These are phyloP conservation scores for Melanophora roralis DNA, from an alignment of 2,888 invertebrate genomes.

Conservation along the genomic window DNA sequence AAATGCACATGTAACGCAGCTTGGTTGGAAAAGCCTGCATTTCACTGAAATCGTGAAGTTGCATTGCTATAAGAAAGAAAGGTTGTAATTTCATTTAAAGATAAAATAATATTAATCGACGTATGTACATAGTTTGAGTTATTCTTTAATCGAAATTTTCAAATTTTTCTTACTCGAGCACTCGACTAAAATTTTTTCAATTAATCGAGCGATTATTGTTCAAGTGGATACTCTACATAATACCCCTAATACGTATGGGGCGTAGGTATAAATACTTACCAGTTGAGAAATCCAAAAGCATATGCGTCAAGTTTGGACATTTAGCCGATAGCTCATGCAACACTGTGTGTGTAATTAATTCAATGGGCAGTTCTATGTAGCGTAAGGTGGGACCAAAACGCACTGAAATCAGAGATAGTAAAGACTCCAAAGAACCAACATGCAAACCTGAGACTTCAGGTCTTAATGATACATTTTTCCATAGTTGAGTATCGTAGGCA, in stretches of 20 bases:
- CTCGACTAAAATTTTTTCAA: too few species aligned
- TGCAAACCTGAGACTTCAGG: slow-evolving; percentile 94
- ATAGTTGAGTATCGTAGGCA: slow-evolving; percentile 95
- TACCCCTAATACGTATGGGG: too few species aligned
- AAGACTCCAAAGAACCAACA: slow-evolving; percentile 87
- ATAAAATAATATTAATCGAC: too few species aligned
- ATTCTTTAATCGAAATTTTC: too few species aligned
- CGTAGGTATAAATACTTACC: slow-evolving; percentile 78
- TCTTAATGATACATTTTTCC: slow-evolving; percentile 96
- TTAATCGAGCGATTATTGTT: too few species aligned
- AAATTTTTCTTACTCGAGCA: too few species aligned
- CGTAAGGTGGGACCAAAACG: slow-evolving; percentile 92
- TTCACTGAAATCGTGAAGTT: slow-evolving; percentile 99
- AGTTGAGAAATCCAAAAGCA: slow-evolving; percentile 98
- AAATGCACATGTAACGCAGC: slow-evolving; percentile 95
- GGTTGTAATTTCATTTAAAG: too few species aligned
- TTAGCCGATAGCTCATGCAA: slow-evolving; percentile 97
- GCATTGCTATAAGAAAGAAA: slow-evolving; percentile 85
- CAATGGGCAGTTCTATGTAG: slow-evolving; percentile 96
- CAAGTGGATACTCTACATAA: too few species aligned
- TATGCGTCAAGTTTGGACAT: slow-evolving; percentile 95
- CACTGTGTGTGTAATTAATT: slow-evolving; percentile 96
- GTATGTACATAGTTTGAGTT: too few species aligned
- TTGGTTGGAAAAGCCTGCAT: slow-evolving; percentile 99
- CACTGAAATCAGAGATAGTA: slow-evolving; percentile 91